phyloP scores from a whole-genome alignment of 2,113 vertebrate species.

The Osmerus eperlanus region DNA sequence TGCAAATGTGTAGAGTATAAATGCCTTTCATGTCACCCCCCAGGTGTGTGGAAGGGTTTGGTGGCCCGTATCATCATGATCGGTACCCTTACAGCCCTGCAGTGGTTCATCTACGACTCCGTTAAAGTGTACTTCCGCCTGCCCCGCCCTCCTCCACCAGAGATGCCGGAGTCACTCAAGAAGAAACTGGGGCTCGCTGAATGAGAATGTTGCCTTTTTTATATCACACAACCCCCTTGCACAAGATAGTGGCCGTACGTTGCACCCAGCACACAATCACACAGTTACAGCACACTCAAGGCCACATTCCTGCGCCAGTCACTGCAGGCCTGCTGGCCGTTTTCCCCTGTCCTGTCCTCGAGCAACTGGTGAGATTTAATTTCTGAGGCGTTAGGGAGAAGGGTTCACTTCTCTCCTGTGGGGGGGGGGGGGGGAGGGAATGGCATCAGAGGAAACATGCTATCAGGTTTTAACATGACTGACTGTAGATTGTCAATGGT shows the following conservation, averaged over 20 bases:
- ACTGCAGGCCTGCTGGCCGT: background rate
- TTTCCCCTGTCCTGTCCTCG: background rate
- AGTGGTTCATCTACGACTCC: constrained; percentile 99
- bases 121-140: constrained; percentile 99
- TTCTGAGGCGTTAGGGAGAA: background rate
- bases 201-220: constrained; percentile 55
- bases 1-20: background rate
- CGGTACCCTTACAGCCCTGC: constrained; percentile 95
- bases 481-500: background rate
- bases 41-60: constrained; percentile 98
- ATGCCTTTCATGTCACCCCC: background rate
- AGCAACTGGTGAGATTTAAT: background rate
- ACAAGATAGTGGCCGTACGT: background rate
- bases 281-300: background rate
- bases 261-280: background rate
- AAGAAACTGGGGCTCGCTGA: constrained; percentile 92
- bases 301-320: background rate
- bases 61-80: constrained; percentile 99
- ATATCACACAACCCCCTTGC: no score
- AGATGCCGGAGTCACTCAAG: constrained; percentile 99
- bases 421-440: background rate
- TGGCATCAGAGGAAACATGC: background rate
- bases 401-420: background rate
- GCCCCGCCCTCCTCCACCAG: constrained; percentile 94
- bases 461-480: constrained; percentile 1